Percentiles rank a stretch among this genome's conserved stretches.
phyloP scores from a whole-genome alignment of 2,888 invertebrate species.

The Hypena proboscidalis region DNA sequence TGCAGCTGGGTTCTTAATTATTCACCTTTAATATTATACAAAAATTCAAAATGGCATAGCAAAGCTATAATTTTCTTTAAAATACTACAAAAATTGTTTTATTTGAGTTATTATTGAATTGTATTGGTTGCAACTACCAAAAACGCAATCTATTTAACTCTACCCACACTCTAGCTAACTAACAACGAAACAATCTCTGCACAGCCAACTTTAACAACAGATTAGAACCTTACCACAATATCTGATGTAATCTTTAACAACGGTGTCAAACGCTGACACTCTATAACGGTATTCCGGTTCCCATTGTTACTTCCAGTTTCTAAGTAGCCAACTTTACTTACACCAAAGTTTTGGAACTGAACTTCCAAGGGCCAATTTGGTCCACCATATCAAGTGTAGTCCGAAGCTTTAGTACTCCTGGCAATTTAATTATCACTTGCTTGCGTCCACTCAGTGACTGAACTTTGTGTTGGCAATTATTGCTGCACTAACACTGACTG shows the following conservation, averaged over 20 bases:
- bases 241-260: background rate
- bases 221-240: background rate
- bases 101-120: no score
- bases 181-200: background rate
- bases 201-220: background rate
- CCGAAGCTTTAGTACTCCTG: slow-evolving; percentile 17
- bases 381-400: slow-evolving; percentile 16
- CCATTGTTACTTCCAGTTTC: slow-evolving; percentile 8
- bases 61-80: no score
- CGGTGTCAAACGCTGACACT: background rate
- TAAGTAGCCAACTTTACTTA: slow-evolving; percentile 11
- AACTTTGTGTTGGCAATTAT: slow-evolving; percentile 23
- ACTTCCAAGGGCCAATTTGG: slow-evolving; percentile 33
- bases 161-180: background rate
- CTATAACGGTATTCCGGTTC: slow-evolving; percentile 3
- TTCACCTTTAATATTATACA: no score
- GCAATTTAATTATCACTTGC: slow-evolving; percentile 35
- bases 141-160: no score
- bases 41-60: no score
- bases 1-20: no score
- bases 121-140: no score
- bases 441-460: slow-evolving; percentile 13
- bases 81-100: no score
- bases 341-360: slow-evolving; percentile 20
- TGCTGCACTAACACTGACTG: slow-evolving; percentile 3